Conservation (phyloP, 2,888 invertebrate genomes). For the Tetragnatha montana region DNA sequence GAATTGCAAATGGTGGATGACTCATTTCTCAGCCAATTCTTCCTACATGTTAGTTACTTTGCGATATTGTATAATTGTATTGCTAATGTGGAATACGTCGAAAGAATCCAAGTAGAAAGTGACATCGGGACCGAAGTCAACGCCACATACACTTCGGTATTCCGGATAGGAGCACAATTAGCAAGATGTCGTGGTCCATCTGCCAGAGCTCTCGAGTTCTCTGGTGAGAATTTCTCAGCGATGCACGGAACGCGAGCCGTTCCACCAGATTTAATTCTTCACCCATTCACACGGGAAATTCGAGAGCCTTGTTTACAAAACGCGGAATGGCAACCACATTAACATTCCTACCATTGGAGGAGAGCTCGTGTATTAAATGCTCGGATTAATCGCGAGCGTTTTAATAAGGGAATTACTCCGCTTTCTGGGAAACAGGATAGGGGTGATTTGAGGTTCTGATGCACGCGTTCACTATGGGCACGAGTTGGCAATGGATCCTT, state of each 20-base stretch:
- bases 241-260: conserved; percentile 53
- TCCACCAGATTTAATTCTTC: conserved; percentile 54
- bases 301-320: neutral
- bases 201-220: neutral
- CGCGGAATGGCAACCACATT: neutral
- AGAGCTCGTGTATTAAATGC: neutral
- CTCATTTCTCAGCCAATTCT: too few relatives aligned
- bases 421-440: too few relatives aligned
- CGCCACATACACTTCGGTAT: neutral
- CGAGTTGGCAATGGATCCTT: too few relatives aligned
- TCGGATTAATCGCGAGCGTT: neutral
- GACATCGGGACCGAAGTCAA: too few relatives aligned
- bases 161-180: neutral
- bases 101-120: too few relatives aligned
- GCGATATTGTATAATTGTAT: too few relatives aligned
- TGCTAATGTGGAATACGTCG: too few relatives aligned
- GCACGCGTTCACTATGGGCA: too few relatives aligned
- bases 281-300: conserved; percentile 62
- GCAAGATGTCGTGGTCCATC: neutral
- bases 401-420: too few relatives aligned
- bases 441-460: too few relatives aligned
- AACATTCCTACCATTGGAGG: neutral
- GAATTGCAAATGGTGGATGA: too few relatives aligned
- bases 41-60: too few relatives aligned
- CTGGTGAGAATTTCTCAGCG: conserved; percentile 27